Evolutionary conservation across 1,140 invertebrate species (phyloP).

Genomic region (Bombus breviceps): DNA sequence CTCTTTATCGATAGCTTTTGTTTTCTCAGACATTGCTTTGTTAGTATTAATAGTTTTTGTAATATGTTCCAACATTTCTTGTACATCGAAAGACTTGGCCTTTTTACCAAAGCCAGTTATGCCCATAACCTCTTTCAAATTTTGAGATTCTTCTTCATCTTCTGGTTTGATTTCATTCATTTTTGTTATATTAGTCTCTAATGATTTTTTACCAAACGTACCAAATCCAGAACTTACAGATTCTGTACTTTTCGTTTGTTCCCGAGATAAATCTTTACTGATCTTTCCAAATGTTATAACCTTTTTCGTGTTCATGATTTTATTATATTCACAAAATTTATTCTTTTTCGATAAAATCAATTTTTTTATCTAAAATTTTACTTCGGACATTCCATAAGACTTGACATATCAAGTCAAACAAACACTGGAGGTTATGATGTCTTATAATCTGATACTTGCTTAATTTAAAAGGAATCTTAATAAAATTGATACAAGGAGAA

Average conservation of each 20-base stretch:
- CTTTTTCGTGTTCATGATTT: constrained; percentile 68
- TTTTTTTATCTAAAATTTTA: neutral
- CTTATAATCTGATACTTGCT: too few relatives aligned
- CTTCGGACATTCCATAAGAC: neutral
- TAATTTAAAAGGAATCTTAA: too few relatives aligned
- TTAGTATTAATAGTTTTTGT: constrained; percentile 75
- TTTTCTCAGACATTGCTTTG: constrained; percentile 76
- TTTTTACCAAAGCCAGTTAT: constrained; percentile 91
- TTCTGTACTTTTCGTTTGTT: constrained; percentile 64
- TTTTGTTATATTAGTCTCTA: constrained; percentile 78
- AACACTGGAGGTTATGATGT: neutral
- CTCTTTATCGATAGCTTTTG: constrained; percentile 74
- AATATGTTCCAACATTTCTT: constrained; percentile 82
- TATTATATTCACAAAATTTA: neutral
- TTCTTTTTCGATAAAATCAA: neutral
- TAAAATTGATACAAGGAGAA: too few relatives aligned
- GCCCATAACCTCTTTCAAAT: constrained; percentile 89
- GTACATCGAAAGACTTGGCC: constrained; percentile 89
- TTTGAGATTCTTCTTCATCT: constrained; percentile 87
- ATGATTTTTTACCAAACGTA: constrained; percentile 84
- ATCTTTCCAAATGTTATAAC: constrained; percentile 86
- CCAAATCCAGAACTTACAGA: constrained; percentile 83
- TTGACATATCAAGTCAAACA: too few relatives aligned
- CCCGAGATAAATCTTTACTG: constrained; percentile 66
- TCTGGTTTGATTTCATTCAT: constrained; percentile 85